phyloP scores from a whole-genome alignment of 2,113 vertebrate species.

The Pteropus alecto region DNA sequence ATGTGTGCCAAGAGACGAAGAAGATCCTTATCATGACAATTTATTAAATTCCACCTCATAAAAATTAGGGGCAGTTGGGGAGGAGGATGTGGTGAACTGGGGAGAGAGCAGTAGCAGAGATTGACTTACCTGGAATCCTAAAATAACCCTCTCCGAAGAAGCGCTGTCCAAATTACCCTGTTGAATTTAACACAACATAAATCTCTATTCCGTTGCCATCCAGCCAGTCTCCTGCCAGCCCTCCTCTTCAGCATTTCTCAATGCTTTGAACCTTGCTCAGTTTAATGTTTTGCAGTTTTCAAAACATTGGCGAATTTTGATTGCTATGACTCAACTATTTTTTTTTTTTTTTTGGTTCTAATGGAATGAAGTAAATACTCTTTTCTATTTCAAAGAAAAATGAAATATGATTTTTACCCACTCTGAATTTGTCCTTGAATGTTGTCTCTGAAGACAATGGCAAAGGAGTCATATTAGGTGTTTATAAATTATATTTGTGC shows the following conservation, averaged over 20 bases:
- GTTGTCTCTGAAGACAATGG: neutral
- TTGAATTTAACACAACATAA: slow-evolving; percentile 11
- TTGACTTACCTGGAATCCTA: neutral
- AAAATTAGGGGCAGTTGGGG: neutral
- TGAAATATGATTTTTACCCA: neutral
- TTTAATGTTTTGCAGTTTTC: slow-evolving; percentile 46
- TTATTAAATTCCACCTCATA: neutral
- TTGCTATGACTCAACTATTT: neutral
- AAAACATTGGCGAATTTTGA: neutral
- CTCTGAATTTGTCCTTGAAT: slow-evolving; percentile 24
- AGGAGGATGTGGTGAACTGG: neutral
- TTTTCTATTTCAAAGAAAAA: slow-evolving; percentile 25
- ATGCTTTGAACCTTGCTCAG: neutral
- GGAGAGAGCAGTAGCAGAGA: neutral
- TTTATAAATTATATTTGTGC: neutral
- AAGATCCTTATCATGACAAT: neutral
- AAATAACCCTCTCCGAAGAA: neutral
- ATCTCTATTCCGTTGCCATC: neutral
- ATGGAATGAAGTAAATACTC: neutral
- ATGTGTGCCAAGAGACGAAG: neutral
- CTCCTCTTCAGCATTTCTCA: slow-evolving; percentile 7
- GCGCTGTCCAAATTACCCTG: neutral
- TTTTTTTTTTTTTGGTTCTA: neutral
- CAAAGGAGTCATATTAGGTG: neutral
- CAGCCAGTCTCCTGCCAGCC: neutral